phyloP scores from a whole-genome alignment of 2,888 invertebrate genomes.

The Furcula furcula region DNA sequence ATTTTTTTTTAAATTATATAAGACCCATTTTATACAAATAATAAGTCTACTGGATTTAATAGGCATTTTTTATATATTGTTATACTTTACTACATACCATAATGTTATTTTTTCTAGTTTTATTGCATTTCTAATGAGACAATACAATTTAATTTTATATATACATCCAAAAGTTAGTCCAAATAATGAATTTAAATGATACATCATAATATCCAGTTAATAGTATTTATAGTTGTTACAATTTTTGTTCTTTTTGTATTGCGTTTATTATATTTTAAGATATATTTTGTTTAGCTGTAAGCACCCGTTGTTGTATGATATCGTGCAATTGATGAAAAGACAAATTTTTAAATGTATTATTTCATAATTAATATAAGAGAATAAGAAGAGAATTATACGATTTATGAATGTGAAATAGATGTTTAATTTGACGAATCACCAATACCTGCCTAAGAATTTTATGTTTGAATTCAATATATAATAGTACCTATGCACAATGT shows the following conservation, averaged over 20 bases:
- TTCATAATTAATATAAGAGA: conserved; percentile 43
- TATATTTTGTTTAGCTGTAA: conserved; percentile 36
- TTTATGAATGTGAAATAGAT: conserved; percentile 69
- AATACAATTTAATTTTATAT: no score
- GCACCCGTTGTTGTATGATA: conserved; percentile 37
- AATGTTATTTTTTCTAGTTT: no score
- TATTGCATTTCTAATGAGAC: no score
- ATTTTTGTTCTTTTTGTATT: conserved; percentile 24
- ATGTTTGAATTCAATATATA: no score
- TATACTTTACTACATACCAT: no score
- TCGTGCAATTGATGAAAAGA: conserved; percentile 43
- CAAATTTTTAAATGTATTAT: conserved; percentile 50
- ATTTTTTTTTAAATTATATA: no score
- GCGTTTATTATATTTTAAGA: conserved; percentile 27
- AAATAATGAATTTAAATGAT: conserved; percentile 8
- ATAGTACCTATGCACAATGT: no score
- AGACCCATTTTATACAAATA: no score
- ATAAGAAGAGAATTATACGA: conserved; percentile 65
- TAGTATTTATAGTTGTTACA: conserved; percentile 29
- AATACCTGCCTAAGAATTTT: no score
- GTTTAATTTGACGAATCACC: no score
- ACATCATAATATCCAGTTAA: conserved; percentile 30
- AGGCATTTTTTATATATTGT: no score
- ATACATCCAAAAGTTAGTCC: conserved; percentile 8
- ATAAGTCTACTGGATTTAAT: no score